phyloP scores from a whole-genome alignment of 2,797 vertebrate genomes.

The Acanthis flammea region DNA sequence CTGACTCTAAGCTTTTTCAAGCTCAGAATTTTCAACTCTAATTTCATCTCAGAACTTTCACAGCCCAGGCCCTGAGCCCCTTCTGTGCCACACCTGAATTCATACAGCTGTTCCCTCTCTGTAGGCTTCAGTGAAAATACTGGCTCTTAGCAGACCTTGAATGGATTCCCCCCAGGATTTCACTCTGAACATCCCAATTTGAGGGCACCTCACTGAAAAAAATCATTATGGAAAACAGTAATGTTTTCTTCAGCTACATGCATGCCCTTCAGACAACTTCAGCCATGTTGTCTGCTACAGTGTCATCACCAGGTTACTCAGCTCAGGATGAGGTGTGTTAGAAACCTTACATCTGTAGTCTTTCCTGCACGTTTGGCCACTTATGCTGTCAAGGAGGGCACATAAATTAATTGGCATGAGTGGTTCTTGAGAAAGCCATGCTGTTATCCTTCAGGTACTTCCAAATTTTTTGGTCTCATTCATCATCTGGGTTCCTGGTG shows the following conservation, averaged over 20 bases:
- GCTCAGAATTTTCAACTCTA: neutral
- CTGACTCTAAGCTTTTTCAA: neutral
- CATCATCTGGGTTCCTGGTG: neutral
- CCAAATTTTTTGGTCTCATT: neutral
- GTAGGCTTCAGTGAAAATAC: neutral
- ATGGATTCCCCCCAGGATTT: neutral
- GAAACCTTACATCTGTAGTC: neutral
- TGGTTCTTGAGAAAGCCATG: neutral
- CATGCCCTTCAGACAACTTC: neutral
- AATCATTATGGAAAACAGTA: neutral
- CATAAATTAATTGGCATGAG: neutral
- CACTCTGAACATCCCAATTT: neutral
- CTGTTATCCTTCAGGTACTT: neutral
- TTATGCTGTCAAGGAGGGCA: neutral
- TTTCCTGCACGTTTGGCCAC: neutral
- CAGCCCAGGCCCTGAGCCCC: neutral
- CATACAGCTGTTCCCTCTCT: neutral
- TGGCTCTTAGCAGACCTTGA: neutral
- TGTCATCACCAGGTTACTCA: neutral
- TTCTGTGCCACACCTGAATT: neutral
- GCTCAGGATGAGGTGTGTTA: neutral
- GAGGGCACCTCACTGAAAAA: neutral
- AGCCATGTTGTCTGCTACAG: neutral
- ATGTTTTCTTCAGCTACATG: neutral
- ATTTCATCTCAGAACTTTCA: neutral